Evolutionary conservation across 2,797 vertebrate genomes (phyloP).

Genomic region (Scomberomorus guttatus): DNA sequence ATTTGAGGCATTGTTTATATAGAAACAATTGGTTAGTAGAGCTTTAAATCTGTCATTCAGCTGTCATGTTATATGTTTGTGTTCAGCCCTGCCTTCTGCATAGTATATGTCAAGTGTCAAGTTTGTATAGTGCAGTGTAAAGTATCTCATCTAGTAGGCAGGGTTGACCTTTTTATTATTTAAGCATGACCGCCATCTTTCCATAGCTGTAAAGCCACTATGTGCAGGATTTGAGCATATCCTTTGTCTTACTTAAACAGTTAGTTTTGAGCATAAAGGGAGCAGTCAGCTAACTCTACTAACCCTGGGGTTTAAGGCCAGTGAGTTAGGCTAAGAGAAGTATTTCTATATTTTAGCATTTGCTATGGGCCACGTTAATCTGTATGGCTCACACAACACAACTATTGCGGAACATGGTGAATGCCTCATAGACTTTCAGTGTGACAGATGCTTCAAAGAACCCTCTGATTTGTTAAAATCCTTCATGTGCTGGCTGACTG

Average conservation of each 20-base stretch:
- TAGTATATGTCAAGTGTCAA: no score
- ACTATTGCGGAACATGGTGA: neutral
- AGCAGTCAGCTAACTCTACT: neutral
- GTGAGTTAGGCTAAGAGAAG: neutral
- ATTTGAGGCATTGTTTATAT: no score
- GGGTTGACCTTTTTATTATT: neutral
- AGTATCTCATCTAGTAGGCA: neutral
- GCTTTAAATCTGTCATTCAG: no score
- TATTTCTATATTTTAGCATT: neutral
- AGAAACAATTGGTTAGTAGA: no score
- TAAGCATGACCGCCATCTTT: neutral
- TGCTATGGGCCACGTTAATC: neutral
- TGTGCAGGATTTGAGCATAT: neutral
- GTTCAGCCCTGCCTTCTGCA: no score
- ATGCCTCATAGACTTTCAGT: neutral
- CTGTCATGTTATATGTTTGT: no score
- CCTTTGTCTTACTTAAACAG: neutral
- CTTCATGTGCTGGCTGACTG: neutral
- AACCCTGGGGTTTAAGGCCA: neutral
- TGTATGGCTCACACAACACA: conserved; percentile 5
- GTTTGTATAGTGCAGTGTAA: no score
- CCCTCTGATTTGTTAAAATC: neutral
- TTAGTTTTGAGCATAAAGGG: neutral
- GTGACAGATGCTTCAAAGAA: conserved; percentile 10
- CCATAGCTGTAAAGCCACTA: neutral